These are phyloP conservation scores for Pteronura brasiliensis DNA, from an alignment of 2,113 vertebrate species.

Conservation along the genomic window DNA sequence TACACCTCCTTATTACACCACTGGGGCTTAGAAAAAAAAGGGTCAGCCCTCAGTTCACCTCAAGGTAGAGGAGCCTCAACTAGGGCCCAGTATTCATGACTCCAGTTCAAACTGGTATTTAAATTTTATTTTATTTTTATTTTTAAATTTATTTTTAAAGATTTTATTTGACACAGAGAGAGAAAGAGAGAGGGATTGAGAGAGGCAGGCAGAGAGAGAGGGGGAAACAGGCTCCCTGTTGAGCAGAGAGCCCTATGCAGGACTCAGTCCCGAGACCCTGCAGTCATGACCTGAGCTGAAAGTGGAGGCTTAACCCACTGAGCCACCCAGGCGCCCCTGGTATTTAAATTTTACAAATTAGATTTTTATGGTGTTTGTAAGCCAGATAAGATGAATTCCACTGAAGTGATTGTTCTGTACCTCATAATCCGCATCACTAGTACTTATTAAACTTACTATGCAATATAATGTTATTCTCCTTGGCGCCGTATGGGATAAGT, in stretches of 20 bases:
- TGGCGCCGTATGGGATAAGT: background rate
- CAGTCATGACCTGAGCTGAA: too few species aligned
- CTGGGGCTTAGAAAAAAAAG: background rate
- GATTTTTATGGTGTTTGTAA: background rate
- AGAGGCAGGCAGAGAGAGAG: too few species aligned
- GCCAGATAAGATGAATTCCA: background rate
- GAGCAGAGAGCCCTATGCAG: too few species aligned
- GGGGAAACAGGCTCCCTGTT: too few species aligned
- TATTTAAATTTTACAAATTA: slow-evolving; percentile 35
- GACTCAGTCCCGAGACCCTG: too few species aligned
- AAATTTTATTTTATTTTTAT: background rate
- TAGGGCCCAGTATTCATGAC: background rate
- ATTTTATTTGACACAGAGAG: too few species aligned
- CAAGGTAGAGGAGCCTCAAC: background rate
- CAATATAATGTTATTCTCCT: background rate
- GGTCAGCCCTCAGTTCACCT: background rate
- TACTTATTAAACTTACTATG: background rate
- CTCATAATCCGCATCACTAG: background rate
- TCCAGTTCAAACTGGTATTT: background rate
- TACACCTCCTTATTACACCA: background rate
- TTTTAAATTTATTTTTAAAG: too few species aligned
- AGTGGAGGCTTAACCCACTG: too few species aligned
- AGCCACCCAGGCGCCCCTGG: background rate
- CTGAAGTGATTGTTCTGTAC: background rate
- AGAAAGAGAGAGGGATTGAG: too few species aligned